Base-by-base conservation (phyloP, 92 coral and sea anemone species). In the Pocillopora meandrina region DNA sequence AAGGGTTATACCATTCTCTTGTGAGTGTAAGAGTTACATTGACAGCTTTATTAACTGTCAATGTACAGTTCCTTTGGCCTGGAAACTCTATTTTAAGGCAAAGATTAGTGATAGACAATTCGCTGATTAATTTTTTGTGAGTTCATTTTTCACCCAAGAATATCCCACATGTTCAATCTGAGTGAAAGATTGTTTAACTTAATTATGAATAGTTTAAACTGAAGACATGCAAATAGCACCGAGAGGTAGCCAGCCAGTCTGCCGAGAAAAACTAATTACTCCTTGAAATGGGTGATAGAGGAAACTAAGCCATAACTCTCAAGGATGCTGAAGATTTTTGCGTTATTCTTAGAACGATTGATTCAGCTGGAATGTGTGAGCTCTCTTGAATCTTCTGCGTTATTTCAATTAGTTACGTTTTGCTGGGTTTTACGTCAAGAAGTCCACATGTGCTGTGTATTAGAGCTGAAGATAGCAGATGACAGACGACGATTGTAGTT, bases 161-260 rank as follows among this genome's bases (percentile, higher is more conserved):
- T 26, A 26, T 26, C 31, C 31, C 31, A 26, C 31, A 26, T 26
- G 0, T 26, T 26, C 31, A 26, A 26, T 26, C 31, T 26, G 31
- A 26, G 31, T 26, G 31, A 26, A 26, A 26, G 31, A 26, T 26
- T 26, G 31, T 26, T 26, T 20, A 74, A 12, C 11, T 12, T 12
- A 26, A 14, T 20, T 15, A 23, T 56, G 33, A 76, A 26, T 4
- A 61, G 52, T 20, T 31, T 35, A 15, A 34, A 63, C 34, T 62
- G 3, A 4, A 78, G 66, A 18, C 63, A 63, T 59, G 77, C 75
- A 70, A 20, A 69, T 68, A 57, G 61, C 18, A 19, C 12, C 52
- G 31, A 19, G 65, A 81, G 85, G 31, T 26, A 26, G 31, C 57
- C 85, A 81, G 85, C 9, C 85, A 66, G 85, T 57, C 85, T 34